Percentiles rank a stretch among this genome's conserved stretches.
phyloP scores from a whole-genome alignment of 2,113 vertebrate genomes.

The Mirounga angustirostris region DNA sequence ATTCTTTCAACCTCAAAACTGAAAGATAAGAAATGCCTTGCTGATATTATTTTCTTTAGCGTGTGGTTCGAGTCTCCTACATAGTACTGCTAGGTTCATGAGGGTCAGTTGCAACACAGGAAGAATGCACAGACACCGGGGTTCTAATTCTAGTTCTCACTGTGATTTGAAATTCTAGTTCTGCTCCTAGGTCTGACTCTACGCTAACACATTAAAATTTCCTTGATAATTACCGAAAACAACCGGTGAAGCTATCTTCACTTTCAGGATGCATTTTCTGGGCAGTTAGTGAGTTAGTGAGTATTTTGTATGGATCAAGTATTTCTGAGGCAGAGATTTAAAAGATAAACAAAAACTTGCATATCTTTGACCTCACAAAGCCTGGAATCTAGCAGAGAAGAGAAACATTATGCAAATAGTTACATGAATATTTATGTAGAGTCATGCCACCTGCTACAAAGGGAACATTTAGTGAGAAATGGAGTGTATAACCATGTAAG shows the following conservation, averaged over 20 bases:
- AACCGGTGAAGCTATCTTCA: not conserved
- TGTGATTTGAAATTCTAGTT: not conserved
- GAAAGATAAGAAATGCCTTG: not conserved
- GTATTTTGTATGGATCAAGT: not conserved
- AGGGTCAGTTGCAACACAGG: not conserved
- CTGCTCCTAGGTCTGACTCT: not conserved
- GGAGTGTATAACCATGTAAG: not conserved
- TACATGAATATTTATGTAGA: conserved; percentile 1
- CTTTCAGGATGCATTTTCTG: not conserved
- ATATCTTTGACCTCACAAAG: conserved; percentile 23
- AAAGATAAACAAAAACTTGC: conserved; percentile 24
- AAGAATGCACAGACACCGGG: not conserved
- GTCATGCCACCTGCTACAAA: not conserved
- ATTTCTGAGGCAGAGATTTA: not conserved
- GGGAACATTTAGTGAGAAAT: not conserved
- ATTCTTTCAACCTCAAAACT: not conserved
- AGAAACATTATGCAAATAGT: conserved; percentile 1
- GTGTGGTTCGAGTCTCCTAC: not conserved
- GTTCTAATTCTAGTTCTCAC: not conserved
- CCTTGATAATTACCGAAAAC: not conserved
- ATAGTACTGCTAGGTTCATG: not conserved
- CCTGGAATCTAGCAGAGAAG: conserved; percentile 28
- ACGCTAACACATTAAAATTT: not conserved
- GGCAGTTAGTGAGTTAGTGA: not conserved
- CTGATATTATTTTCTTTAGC: not conserved